phyloP scores from a whole-genome alignment of 2,888 invertebrate genomes.

The Chloroclystis v-ata region DNA sequence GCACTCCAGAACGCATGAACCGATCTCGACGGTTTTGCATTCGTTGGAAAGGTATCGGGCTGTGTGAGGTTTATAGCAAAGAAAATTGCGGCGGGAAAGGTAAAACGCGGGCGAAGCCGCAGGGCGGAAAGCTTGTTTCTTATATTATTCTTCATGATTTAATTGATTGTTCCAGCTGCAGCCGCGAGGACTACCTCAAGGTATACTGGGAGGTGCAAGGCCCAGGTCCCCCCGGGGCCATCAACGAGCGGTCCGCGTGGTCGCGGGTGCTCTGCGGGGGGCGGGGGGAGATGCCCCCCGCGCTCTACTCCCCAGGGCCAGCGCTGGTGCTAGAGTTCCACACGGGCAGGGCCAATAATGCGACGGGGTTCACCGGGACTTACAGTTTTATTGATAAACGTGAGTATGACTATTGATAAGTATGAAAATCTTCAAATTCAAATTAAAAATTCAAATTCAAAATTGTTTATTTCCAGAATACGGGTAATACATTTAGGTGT shows the following conservation, averaged over 20 bases:
- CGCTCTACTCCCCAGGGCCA: conserved; percentile 86
- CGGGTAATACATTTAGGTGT: too few species aligned
- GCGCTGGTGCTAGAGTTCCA: conserved; percentile 87
- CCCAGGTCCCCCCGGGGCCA: conserved; percentile 81
- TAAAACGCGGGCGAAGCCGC: too few species aligned
- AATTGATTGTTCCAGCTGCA: conserved; percentile 85
- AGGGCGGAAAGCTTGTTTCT: too few species aligned
- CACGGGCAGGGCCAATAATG: conserved; percentile 72
- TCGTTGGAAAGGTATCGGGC: too few species aligned
- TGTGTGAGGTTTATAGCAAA: too few species aligned
- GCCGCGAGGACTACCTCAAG: conserved; percentile 86
- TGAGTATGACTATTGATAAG: conserved; percentile 59
- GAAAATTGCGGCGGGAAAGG: too few species aligned
- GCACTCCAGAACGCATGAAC: too few species aligned
- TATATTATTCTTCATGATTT: too few species aligned
- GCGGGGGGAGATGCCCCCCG: conserved; percentile 82
- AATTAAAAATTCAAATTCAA: too few species aligned
- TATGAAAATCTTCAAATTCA: too few species aligned
- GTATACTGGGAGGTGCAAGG: conserved; percentile 87
- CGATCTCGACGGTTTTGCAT: too few species aligned
- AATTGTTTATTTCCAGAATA: too few species aligned
- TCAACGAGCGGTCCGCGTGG: conserved; percentile 88
- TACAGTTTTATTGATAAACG: conserved; percentile 87
- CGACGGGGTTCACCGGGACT: conserved; percentile 85
- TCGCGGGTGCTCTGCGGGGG: conserved; percentile 85